These are phyloP conservation scores for Sepiola atlantica DNA, from an alignment of 2,888 invertebrate species.

Conservation along the genomic window DNA sequence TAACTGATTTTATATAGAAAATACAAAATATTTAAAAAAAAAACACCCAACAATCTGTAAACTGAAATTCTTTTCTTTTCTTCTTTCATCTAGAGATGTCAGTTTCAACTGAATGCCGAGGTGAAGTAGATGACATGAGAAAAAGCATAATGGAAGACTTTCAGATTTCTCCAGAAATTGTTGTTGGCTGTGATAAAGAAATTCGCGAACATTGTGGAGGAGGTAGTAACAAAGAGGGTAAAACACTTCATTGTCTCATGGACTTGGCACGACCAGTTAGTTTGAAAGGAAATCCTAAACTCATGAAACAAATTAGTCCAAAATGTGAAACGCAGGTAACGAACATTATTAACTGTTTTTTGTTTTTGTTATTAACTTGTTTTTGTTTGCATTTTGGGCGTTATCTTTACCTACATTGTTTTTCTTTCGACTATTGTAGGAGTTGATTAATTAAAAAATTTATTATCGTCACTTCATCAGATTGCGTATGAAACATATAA, in stretches of 20 bases:
- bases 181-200: constrained; percentile 89
- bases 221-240: constrained; percentile 86
- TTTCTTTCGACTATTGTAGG: no score
- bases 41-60: no score
- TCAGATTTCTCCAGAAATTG: constrained; percentile 92
- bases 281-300: constrained; percentile 68
- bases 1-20: no score
- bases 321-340: constrained; percentile 48
- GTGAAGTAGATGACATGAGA: constrained; percentile 93
- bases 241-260: constrained; percentile 96
- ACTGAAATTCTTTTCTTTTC: background rate
- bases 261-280: constrained; percentile 81
- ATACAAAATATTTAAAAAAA: no score
- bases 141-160: constrained; percentile 94
- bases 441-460: no score
- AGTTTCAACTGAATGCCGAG: constrained; percentile 82
- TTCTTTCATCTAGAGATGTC: constrained; percentile 53
- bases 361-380: no score
- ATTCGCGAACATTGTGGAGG: constrained; percentile 81
- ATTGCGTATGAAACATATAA: no score
- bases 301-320: constrained; percentile 25
- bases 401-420: no score
- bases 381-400: no score
- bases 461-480: no score
- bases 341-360: no score